Evolutionary conservation across 2,888 invertebrate species (phyloP), one percentile per base, ranked within the genome.

Genomic region (Fragum fragum): DNA sequence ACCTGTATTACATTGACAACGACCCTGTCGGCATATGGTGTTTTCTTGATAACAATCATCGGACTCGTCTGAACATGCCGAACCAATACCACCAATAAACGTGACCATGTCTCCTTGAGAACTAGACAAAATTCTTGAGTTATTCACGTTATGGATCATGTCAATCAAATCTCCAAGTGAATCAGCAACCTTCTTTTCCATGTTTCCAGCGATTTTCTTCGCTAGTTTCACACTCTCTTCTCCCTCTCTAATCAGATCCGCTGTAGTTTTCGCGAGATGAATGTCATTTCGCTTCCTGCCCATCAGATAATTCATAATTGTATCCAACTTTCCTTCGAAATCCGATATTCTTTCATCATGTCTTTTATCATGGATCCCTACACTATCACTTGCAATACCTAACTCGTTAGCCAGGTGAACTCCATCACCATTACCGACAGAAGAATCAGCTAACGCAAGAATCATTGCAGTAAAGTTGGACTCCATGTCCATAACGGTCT

Each of bases 1-100:
- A 21, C 81, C 81, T n/a, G 77, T 61, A 9, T 52, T 28, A 47
- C 81, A 81, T 63, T 81, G 81, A 36, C 81, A 81, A 23, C 39
- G 73, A 6, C 66, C 77, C 7, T 69, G 23, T 5, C 77, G 57
- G 55, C 81, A 81, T 55, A 59, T 70, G 29, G 73, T 77, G 36
- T 71, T 39, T 7, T n/a, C 14, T 16, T 69, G 39, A 18, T 28
- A 11, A 47, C 81, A 81, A 63, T 72, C 82, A 21, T 61, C 77
- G 16, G 61, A 73, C 23, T 61, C 61, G 42, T 59, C 68, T 18
- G 39, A 36, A 29, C 81, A 81, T 0, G 76, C 52, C 11, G 69
- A 59, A 16, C 73, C 81, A 28, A 81, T 52, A 5, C 81, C 77
- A 23, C 81, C 81, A 47, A 77, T 69, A 7, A 47, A 39, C 23